Percentiles rank a stretch among this genome's conserved stretches.
These are phyloP conservation scores for Corvus moneduloides DNA, from an alignment of 2,113 vertebrate genomes.

Conservation along the genomic window DNA sequence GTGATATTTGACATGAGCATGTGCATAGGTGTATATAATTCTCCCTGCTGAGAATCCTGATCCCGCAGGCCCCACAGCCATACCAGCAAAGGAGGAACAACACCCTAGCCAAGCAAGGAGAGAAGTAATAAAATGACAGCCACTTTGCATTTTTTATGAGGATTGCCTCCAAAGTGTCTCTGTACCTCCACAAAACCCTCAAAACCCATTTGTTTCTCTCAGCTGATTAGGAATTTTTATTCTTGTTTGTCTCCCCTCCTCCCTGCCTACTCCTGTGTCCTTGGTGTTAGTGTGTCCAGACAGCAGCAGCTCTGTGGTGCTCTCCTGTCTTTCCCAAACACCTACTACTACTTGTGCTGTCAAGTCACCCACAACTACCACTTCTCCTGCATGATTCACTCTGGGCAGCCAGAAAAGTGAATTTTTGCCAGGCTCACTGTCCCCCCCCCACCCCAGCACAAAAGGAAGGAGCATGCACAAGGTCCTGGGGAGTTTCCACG, in stretches of 20 bases:
- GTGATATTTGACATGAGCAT: not conserved
- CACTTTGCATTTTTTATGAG: slow-evolving; percentile 34
- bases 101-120: not conserved
- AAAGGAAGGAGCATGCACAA: not conserved
- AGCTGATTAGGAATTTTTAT: not conserved
- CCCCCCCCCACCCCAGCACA: rapidly evolving
- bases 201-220: not conserved
- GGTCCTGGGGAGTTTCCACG: not conserved
- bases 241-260: not conserved
- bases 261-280: not conserved
- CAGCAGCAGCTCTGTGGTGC: not conserved
- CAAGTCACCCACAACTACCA: not conserved
- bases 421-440: not conserved
- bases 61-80: not conserved
- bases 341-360: not conserved
- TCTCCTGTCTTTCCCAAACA: not conserved
- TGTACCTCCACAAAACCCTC: not conserved
- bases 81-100: not conserved
- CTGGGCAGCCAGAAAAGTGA: not conserved
- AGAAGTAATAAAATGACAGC: not conserved
- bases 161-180: not conserved
- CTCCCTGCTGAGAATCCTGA: not conserved
- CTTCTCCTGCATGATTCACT: not conserved
- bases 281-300: not conserved
- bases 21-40: not conserved